Percentiles rank a stretch among this genome's conserved stretches.
These are phyloP conservation scores for Nothoprocta perdicaria DNA, from an alignment of 2,113 vertebrate genomes.

Conservation along the genomic window DNA sequence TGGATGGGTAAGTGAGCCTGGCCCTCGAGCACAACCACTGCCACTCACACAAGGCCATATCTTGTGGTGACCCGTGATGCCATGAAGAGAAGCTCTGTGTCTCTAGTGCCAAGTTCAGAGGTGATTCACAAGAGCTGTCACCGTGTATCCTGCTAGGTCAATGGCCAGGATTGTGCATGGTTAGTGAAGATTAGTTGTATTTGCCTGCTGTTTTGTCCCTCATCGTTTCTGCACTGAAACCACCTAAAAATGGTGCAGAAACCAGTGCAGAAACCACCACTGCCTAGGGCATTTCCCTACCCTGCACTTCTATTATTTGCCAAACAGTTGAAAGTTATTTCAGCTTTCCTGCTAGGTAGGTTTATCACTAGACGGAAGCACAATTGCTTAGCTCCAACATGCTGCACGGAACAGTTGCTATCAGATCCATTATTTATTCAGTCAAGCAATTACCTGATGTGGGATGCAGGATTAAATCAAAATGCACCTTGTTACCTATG, in stretches of 20 bases:
- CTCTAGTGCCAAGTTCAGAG: neutral
- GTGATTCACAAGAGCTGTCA: neutral
- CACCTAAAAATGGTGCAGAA: too few species aligned
- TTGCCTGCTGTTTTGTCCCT: neutral
- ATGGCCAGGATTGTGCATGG: neutral
- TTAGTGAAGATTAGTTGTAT: neutral
- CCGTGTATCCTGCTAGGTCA: neutral
- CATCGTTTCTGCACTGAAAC: neutral
- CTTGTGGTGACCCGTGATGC: neutral
- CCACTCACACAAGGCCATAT: neutral
- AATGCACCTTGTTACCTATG: neutral
- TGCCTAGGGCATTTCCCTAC: neutral
- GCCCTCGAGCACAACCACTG: accelerated
- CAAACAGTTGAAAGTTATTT: neutral
- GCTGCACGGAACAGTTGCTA: neutral
- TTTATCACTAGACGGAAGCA: neutral
- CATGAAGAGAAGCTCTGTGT: neutral
- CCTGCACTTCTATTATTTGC: neutral
- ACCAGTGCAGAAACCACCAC: too few species aligned
- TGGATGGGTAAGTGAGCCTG: conserved; percentile 88
- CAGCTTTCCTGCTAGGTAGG: neutral
- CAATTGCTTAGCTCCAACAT: neutral
- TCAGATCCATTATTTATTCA: too few species aligned
- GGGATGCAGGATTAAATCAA: neutral
- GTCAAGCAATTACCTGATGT: neutral